phyloP scores from a whole-genome alignment of 2,797 vertebrate genomes.

The Pseudocheirus occidentalis region DNA sequence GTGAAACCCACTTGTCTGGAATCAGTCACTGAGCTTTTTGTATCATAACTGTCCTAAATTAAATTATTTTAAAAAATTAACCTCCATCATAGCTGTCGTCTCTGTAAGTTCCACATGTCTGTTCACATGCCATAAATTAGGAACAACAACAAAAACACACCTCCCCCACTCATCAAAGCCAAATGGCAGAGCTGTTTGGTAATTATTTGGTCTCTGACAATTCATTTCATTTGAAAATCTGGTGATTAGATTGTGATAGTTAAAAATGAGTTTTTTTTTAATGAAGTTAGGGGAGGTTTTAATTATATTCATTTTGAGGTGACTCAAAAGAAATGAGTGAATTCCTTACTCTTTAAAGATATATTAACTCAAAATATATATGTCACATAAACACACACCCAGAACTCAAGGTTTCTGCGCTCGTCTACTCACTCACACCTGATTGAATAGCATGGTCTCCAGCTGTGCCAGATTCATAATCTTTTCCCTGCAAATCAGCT shows the following conservation, averaged over 20 bases:
- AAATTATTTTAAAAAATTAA: constrained; percentile 13
- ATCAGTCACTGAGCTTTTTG: constrained; percentile 54
- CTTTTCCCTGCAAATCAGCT: constrained; percentile 21
- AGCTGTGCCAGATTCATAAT: constrained; percentile 40
- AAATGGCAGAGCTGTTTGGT: constrained; percentile 49
- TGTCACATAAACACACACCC: constrained; percentile 23
- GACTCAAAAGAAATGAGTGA: constrained; percentile 21
- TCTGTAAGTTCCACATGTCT: constrained; percentile 37
- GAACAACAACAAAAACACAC: constrained; percentile 49
- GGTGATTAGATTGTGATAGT: constrained; percentile 47
- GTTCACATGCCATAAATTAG: constrained; percentile 37
- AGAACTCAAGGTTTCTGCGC: constrained; percentile 11
- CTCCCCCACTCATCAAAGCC: constrained; percentile 54
- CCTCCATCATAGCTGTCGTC: constrained; percentile 26
- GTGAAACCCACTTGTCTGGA: constrained; percentile 53
- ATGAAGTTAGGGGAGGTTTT: constrained; percentile 9
- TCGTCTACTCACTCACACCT: constrained; percentile 38
- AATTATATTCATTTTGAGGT: constrained; percentile 28
- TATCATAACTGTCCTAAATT: constrained; percentile 34
- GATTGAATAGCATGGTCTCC: constrained; percentile 60
- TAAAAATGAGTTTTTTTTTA: constrained; percentile 38
- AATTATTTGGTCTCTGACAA: constrained; percentile 57
- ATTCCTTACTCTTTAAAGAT: constrained; percentile 50
- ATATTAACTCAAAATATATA: constrained; percentile 54
- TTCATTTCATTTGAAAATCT: constrained; percentile 43